Conservation (phyloP, 2,113 vertebrate species). For the Neoarius graeffei region DNA sequence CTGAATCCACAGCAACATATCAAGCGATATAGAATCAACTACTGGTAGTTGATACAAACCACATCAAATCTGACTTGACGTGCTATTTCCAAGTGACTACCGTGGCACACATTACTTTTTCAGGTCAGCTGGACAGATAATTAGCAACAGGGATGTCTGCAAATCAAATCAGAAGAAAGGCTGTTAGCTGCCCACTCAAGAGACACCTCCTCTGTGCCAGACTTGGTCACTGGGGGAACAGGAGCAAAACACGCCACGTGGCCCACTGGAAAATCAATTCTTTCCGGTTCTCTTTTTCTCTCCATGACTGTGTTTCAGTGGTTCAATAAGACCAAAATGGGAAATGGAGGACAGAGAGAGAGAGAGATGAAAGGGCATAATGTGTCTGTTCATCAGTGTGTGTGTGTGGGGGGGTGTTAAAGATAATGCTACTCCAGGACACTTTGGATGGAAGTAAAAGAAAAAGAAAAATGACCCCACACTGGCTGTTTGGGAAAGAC, state of each 20-base stretch:
- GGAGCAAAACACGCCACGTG: slow-evolving; percentile 56
- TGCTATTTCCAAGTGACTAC: neutral
- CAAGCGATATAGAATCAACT: neutral
- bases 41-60: too few species aligned
- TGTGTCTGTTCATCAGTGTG: neutral
- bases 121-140: neutral
- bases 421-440: neutral
- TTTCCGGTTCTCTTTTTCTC: slow-evolving; percentile 42
- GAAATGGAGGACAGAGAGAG: neutral
- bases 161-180: slow-evolving; percentile 1
- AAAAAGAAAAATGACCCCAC: neutral
- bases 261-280: slow-evolving; percentile 70
- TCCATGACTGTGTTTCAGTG: slow-evolving; percentile 58
- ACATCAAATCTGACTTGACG: neutral
- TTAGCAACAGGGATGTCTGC: slow-evolving; percentile 8
- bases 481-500: neutral
- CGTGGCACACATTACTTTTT: neutral
- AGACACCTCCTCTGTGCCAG: slow-evolving; percentile 33
- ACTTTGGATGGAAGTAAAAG: neutral
- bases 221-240: slow-evolving; percentile 43
- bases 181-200: slow-evolving; percentile 24
- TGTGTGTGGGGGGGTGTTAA: too few species aligned
- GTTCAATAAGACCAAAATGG: neutral
- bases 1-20: neutral
- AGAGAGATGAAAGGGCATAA: neutral